Evolutionary conservation across 2,888 invertebrate species (phyloP).

Genomic region (Tachina fera): DNA sequence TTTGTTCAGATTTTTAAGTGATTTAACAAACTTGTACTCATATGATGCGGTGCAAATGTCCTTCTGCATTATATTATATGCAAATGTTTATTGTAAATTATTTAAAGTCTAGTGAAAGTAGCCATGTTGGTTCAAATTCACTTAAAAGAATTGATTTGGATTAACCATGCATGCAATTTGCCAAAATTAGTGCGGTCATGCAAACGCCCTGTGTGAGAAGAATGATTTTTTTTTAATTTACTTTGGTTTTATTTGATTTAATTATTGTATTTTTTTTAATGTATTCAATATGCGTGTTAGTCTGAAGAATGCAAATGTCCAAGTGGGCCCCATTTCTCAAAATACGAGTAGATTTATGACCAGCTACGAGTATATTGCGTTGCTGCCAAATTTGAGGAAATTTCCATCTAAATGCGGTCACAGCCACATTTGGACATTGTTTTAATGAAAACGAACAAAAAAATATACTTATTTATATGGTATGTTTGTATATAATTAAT

Average conservation of each 20-base stretch:
- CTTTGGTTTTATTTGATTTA: neutral
- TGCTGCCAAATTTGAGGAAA: conserved; percentile 19
- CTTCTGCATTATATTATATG: conserved; percentile 5
- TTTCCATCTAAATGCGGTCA: conserved; percentile 5
- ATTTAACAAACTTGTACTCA: conserved; percentile 8
- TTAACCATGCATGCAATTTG: conserved; percentile 78
- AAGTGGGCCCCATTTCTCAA: conserved; percentile 47
- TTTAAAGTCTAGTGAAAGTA: neutral
- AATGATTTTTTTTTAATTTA: conserved; percentile 34
- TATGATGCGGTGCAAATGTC: conserved; percentile 24
- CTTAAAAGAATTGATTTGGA: conserved; percentile 58
- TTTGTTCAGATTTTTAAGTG: conserved; percentile 39
- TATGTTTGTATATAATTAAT: conserved; percentile 31
- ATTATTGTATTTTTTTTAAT: conserved; percentile 42
- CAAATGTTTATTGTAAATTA: conserved; percentile 5
- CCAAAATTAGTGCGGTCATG: conserved; percentile 64
- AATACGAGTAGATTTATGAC: conserved; percentile 34
- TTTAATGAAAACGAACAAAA: conserved; percentile 36
- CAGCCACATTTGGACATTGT: conserved; percentile 64
- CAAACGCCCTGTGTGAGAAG: conserved; percentile 65
- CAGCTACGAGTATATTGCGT: neutral
- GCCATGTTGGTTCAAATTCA: conserved; percentile 2
- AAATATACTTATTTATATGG: neutral
- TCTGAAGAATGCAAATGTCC: conserved; percentile 63
- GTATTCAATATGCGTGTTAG: conserved; percentile 63